A percentile compares a stretch with the other conserved stretches of the same genome.
Evolutionary conservation across 2,888 invertebrate species (phyloP).

Genomic region (Glyphotaelius pellucidus): DNA sequence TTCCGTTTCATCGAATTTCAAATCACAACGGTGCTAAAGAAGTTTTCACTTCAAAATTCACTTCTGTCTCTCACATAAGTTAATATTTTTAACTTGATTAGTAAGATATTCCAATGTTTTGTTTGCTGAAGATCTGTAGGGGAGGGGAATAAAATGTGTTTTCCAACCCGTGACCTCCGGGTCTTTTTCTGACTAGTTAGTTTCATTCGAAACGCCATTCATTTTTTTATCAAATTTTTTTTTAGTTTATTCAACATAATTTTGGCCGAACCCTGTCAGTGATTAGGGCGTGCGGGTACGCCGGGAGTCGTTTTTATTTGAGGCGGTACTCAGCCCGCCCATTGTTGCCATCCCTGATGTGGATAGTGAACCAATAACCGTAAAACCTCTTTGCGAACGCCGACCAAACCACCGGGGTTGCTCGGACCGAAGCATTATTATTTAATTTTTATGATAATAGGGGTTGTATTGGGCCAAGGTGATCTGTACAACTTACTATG

Average conservation of each 20-base stretch:
- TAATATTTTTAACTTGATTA: not conserved
- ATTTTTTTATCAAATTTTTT: not conserved
- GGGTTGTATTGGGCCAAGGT: not conserved
- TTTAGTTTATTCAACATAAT: not conserved
- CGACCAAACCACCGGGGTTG: conserved; percentile 37
- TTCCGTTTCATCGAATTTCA: too few species aligned
- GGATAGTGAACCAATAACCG: conserved; percentile 53
- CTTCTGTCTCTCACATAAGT: too few species aligned
- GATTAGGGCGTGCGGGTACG: conserved; percentile 33
- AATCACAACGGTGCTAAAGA: too few species aligned
- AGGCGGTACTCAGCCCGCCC: conserved; percentile 53
- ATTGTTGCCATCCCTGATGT: conserved; percentile 51
- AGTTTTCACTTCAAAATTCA: too few species aligned
- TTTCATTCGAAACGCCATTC: not conserved
- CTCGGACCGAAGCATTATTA: not conserved
- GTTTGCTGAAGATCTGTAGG: too few species aligned
- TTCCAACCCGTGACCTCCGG: too few species aligned
- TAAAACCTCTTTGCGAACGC: conserved; percentile 45
- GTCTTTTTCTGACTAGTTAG: too few species aligned
- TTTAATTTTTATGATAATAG: conserved; percentile 12
- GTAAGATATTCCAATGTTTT: not conserved
- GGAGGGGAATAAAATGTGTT: too few species aligned
- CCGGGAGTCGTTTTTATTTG: conserved; percentile 56
- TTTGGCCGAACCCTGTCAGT: conserved; percentile 29
- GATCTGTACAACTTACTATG: conserved; percentile 6